Evolutionary conservation across 2,797 vertebrate species (phyloP).

Genomic region (Melanotaenia pygmaea): DNA sequence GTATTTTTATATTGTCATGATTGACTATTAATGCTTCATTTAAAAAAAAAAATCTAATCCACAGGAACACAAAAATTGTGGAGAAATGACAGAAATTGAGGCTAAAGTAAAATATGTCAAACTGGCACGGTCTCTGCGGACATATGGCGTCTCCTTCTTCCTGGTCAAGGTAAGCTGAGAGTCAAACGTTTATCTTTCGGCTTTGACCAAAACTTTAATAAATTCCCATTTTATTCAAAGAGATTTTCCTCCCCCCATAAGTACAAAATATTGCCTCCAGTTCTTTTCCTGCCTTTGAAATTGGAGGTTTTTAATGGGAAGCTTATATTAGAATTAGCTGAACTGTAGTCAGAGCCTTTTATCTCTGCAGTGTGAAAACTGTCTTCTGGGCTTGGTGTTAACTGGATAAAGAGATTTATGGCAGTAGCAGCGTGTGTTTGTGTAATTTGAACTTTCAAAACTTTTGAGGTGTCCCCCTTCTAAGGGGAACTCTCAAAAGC

Average conservation of each 20-base stretch:
- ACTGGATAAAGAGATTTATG: constrained; percentile 39
- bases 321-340: constrained; percentile 22
- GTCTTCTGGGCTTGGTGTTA: constrained; percentile 33
- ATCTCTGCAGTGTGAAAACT: constrained; percentile 47
- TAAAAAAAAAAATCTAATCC: constrained; percentile 10
- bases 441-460: constrained; percentile 36
- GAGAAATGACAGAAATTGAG: constrained; percentile 97
- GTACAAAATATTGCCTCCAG: constrained; percentile 16
- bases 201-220: constrained; percentile 1
- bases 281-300: constrained; percentile 14
- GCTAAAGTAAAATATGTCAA: constrained; percentile 98
- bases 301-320: constrained; percentile 9
- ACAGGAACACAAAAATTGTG: constrained; percentile 97
- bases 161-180: constrained; percentile 91
- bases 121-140: constrained; percentile 92
- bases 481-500: background rate
- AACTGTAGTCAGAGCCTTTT: constrained; percentile 33
- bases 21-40: background rate
- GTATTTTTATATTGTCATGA: background rate
- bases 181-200: background rate
- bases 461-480: background rate
- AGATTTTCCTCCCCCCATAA: constrained; percentile 1
- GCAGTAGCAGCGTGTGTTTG: constrained; percentile 14
- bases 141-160: constrained; percentile 97
- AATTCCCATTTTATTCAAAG: constrained; percentile 21